Percentiles rank a stretch among this genome's conserved stretches.
Conservation (phyloP, 2,113 vertebrate species). For the Nanger granti region DNA sequence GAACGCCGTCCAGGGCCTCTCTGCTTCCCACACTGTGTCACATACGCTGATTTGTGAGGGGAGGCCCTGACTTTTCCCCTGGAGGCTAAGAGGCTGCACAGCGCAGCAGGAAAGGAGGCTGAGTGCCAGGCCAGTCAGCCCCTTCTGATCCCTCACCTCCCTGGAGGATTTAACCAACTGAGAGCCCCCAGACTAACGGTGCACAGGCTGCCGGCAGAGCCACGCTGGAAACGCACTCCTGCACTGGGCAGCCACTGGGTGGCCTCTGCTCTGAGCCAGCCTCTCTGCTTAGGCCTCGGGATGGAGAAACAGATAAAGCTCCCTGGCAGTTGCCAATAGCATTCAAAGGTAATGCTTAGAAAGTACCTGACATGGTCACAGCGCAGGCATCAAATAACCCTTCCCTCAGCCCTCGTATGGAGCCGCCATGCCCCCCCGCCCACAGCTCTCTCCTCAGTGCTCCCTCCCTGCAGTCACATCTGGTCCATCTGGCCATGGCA, state of each 20-base stretch:
- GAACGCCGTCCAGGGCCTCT: neutral
- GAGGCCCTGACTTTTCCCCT: too few relatives aligned
- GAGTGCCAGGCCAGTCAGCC: neutral
- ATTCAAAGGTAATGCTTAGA: neutral
- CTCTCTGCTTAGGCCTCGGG: neutral
- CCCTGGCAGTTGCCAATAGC: accelerated
- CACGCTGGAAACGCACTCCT: neutral
- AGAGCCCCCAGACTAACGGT: neutral
- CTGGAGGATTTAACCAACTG: neutral
- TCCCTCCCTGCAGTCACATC: neutral
- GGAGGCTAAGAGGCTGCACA: neutral
- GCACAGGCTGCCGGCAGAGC: neutral
- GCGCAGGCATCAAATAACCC: neutral
- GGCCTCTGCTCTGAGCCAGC: neutral
- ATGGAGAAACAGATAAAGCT: neutral
- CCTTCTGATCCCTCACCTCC: neutral
- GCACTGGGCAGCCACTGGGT: neutral
- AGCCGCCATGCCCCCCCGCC: accelerated
- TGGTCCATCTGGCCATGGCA: neutral
- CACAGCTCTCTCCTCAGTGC: neutral
- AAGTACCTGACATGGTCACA: neutral
- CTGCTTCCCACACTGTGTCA: neutral
- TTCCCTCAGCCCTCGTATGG: accelerated
- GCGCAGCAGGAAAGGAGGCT: accelerated
- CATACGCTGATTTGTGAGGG: neutral